A percentile compares a stretch with the other conserved stretches of the same genome.
These are phyloP conservation scores for Podiceps cristatus DNA, from an alignment of 2,113 vertebrate species.

Conservation along the genomic window DNA sequence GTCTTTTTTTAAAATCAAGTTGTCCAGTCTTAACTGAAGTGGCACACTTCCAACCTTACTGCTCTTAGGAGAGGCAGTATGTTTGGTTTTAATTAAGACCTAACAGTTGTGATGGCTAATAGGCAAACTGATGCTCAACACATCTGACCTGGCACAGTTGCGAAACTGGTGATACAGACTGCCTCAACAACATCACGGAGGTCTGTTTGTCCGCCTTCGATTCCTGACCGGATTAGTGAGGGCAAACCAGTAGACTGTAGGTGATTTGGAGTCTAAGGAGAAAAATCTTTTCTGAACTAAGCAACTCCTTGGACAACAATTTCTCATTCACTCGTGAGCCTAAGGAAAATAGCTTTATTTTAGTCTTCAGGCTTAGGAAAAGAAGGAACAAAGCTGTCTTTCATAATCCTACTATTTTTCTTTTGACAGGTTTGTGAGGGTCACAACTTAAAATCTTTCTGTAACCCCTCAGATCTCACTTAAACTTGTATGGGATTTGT, in stretches of 20 bases:
- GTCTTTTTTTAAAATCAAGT: neutral
- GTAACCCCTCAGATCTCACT: neutral
- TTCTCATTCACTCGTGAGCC: neutral
- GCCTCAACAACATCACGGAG: neutral
- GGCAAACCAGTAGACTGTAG: neutral
- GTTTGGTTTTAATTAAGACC: neutral
- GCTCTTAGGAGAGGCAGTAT: neutral
- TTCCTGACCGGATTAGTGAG: neutral
- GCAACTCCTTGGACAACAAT: neutral
- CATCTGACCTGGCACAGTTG: neutral
- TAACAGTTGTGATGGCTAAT: neutral
- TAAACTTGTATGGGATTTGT: neutral
- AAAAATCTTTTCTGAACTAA: neutral
- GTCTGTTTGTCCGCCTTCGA: neutral
- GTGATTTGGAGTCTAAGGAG: neutral
- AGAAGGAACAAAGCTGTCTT: neutral
- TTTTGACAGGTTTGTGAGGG: neutral
- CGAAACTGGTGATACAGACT: neutral
- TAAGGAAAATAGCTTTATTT: neutral
- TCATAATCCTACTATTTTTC: neutral
- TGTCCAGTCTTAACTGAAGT: neutral
- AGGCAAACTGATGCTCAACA: neutral
- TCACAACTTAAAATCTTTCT: neutral
- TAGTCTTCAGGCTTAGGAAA: neutral
- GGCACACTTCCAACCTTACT: neutral